Evolutionary conservation across 2,888 invertebrate genomes (phyloP).

Genomic region (Zygogramma bicolorata): DNA sequence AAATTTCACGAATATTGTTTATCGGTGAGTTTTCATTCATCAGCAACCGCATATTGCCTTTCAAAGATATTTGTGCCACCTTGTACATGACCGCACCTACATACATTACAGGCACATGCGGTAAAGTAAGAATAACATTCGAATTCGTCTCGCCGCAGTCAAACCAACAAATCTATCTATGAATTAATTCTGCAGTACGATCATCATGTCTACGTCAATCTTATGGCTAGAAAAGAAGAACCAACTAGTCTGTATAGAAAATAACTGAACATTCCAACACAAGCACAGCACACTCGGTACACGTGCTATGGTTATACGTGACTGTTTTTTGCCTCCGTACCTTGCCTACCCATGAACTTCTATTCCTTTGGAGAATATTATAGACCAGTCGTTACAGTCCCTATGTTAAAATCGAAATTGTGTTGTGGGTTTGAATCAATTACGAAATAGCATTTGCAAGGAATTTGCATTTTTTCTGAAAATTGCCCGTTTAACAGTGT

Average conservation of each 20-base stretch:
- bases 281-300: slow-evolving; percentile 57
- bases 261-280: slow-evolving; percentile 43
- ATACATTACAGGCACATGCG: neutral
- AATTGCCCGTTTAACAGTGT: too few species aligned
- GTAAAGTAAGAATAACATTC: neutral
- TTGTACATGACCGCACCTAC: neutral
- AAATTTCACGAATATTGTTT: too few species aligned
- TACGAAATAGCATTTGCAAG: too few species aligned
- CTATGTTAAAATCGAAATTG: too few species aligned
- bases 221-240: neutral
- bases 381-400: neutral
- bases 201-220: slow-evolving; percentile 9
- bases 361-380: slow-evolving; percentile 17
- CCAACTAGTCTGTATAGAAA: slow-evolving; percentile 25
- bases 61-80: too few species aligned
- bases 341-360: slow-evolving; percentile 35
- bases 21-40: too few species aligned
- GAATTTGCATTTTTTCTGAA: too few species aligned
- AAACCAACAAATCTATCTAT: neutral
- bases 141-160: neutral
- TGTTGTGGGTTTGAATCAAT: too few species aligned
- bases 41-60: too few species aligned
- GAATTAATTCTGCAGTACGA: neutral
- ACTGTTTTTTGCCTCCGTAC: slow-evolving; percentile 43
- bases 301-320: slow-evolving; percentile 57